Base-by-base conservation (phyloP, 2,797 vertebrate genomes). In the Staurois parvus region DNA sequence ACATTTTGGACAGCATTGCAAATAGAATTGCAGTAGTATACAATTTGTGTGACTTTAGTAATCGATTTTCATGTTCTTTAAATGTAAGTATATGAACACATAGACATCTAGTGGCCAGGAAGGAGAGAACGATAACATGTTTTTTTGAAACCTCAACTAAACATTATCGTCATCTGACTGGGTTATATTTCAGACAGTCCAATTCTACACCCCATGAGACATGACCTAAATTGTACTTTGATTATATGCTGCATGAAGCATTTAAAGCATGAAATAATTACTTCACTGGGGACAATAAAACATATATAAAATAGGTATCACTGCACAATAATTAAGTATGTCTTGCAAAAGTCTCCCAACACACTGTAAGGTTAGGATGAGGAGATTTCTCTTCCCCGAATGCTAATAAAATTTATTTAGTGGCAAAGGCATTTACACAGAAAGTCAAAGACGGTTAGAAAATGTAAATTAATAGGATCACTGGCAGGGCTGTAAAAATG, bases 381-480 rank as follows among this genome's bases (percentile, higher is more conserved):
- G 74, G 72, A 83, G 81, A 62, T 73, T 67, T 74, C 67, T 81
- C 79, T 70, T 52, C 56, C 74, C 34, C 28, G 81, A 67, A 32
- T 37, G 37, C 72, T 75, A 74, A 75, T 83, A 83, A 83, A 83
- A 83, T 67, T 32, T 66, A 67, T 42, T 83, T 66, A 42, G 72
- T 74, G 72, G 37, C 19, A 67, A 83, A 83, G 81, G 70, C 70
- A 66, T 83, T 83, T 83, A 75, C 56, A 48, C 32, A 59, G 29
- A 59, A 48, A 83, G 72, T 34, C 24, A 40, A 45, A 48, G 26
- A 42, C 26, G 10, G 15, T n/a, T 67, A 67, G 72, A 83, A 75
- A 83, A 83, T 74, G 59, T 48, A 45, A 83, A 75, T 83, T 48
- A 83, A 74, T 75, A 24, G 81, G 72, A 83, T 83, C 72, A 75